Percentiles rank a stretch among this genome's conserved stretches.
Conservation (phyloP, 2,888 invertebrate species). For the Vesta saturnalis region DNA sequence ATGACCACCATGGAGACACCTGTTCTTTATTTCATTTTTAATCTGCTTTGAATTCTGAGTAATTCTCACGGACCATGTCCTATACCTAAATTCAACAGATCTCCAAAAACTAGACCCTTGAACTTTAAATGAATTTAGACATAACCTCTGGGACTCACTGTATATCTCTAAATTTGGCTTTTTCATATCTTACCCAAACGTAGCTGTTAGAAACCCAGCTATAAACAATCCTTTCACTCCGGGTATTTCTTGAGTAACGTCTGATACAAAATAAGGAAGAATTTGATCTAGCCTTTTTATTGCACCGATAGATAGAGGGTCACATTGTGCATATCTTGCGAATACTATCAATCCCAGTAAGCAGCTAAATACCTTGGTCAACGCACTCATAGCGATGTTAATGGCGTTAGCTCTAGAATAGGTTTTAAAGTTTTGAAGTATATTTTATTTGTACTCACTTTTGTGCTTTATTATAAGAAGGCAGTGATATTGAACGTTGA, state of each 20-base stretch:
- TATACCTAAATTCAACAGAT: too few species aligned
- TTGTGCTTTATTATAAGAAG: slow-evolving; percentile 65
- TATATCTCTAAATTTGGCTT: too few species aligned
- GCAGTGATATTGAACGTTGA: slow-evolving; percentile 69
- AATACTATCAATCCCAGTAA: slow-evolving; percentile 70
- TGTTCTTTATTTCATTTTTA: too few species aligned
- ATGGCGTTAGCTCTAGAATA: slow-evolving; percentile 17
- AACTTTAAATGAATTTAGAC: too few species aligned
- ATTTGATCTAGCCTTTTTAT: slow-evolving; percentile 65
- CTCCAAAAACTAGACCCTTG: too few species aligned
- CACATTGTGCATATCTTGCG: slow-evolving; percentile 71
- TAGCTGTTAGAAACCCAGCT: slow-evolving; percentile 78
- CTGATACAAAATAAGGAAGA: slow-evolving; percentile 76
- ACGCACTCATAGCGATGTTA: not conserved
- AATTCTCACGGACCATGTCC: too few species aligned
- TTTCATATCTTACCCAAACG: slow-evolving; percentile 70
- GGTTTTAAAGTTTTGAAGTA: too few species aligned
- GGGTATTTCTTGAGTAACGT: slow-evolving; percentile 69
- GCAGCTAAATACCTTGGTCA: slow-evolving; percentile 19
- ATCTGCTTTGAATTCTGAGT: too few species aligned
- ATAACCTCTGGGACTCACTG: too few species aligned
- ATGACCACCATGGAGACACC: too few species aligned
- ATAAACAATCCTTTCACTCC: slow-evolving; percentile 79
- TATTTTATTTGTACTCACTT: too few species aligned
- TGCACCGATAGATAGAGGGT: slow-evolving; percentile 68